These are phyloP conservation scores for Muntiacus reevesi DNA, from an alignment of 2,113 vertebrate species.

Conservation along the genomic window DNA sequence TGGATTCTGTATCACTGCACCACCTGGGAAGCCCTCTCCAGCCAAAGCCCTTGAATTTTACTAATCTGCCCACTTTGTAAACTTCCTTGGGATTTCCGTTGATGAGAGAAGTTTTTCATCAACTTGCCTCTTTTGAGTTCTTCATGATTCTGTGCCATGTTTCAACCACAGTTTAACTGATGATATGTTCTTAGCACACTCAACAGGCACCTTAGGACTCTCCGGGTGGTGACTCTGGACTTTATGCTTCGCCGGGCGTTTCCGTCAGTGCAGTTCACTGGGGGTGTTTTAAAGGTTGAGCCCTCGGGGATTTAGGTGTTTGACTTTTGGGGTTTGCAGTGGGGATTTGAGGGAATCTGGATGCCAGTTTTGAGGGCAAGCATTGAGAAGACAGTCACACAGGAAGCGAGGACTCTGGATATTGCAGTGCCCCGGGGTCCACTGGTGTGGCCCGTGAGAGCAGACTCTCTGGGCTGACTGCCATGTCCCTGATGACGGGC, in stretches of 20 bases:
- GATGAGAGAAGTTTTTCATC: background rate
- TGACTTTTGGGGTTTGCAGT: background rate
- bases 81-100: background rate
- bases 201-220: fast-evolving
- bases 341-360: background rate
- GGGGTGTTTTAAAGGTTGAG: background rate
- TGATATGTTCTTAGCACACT: fast-evolving
- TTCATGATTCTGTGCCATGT: fast-evolving
- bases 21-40: background rate
- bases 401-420: fast-evolving
- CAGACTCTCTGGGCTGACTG: background rate
- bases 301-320: fast-evolving
- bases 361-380: background rate
- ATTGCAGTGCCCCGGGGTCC: fast-evolving
- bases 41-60: fast-evolving
- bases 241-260: fast-evolving
- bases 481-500: fast-evolving
- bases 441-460: fast-evolving
- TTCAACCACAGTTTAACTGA: fast-evolving
- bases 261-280: fast-evolving
- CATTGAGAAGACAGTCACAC: background rate
- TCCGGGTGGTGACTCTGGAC: fast-evolving
- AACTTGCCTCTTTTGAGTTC: too few relatives aligned
- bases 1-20: background rate
- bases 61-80: background rate